Base-by-base conservation (phyloP, 1,140 invertebrate species). In the Zaprionus kolodkinae region DNA sequence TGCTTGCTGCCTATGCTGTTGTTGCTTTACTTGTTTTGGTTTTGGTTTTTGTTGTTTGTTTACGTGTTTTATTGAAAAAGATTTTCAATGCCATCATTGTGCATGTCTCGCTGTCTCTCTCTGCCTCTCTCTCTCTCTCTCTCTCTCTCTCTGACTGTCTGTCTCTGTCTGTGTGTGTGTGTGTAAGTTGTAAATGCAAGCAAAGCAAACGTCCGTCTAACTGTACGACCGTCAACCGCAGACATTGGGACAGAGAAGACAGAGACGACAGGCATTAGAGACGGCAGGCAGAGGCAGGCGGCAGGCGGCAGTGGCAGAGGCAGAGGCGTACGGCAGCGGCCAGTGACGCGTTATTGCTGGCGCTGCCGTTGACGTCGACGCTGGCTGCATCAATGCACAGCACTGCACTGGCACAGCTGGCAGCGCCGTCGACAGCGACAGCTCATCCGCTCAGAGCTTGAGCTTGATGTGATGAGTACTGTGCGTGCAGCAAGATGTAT, bases 121-220 rank as follows among this genome's bases (percentile, higher is more conserved):
- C n/a, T 35, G 2, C 21, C 1, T 11, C 6, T 67, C 21, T 61
- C 59, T 48, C 50, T 66, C 35, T 72, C 57, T 48, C 60, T 61
- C n/a, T 66, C 48, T 56, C 33, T 78, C 17, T 48, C 59, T 55
- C 12, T 56, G 48, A 40, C 43, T 43, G n/a, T n/a, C n/a, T n/a
- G n/a, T n/a, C n/a, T n/a, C n/a, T 65, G 56, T 76, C 43, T 62
- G 55, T 56, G 62, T 68, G 30, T 64, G 78, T 75, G 67, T 79
- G 35, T 66, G 81, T 78, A 74, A 79, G 82, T 72, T 86, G 82
- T 88, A 88, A 88, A 80, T 81, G 85, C 84, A 88, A 88, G 81
- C 85, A 89, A 89, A 88, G 85, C 85, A 88, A 88, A 88, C 81
- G 85, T 88, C 85, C 85, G 85, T 89, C 85, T 89, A 88, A 89